A percentile compares a stretch with the other conserved stretches of the same genome.
Conservation (phyloP, 2,888 invertebrate genomes). For the Tipula vernalis region DNA sequence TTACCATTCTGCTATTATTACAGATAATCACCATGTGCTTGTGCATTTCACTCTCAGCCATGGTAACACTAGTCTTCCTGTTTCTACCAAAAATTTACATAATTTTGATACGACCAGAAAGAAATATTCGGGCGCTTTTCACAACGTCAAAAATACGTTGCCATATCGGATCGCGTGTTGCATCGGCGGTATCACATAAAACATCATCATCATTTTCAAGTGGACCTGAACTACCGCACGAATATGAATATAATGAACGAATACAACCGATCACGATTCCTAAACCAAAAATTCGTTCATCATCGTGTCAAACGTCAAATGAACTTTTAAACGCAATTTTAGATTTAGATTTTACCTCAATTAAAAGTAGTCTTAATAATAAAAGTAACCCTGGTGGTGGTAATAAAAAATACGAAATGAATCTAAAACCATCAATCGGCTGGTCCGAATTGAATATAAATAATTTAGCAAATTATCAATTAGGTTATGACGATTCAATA, state of each 20-base stretch:
- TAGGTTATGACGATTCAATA: background rate
- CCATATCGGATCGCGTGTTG: slow-evolving; percentile 44
- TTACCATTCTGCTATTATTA: background rate
- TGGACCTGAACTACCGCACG: slow-evolving; percentile 6
- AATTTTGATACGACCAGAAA: slow-evolving; percentile 58
- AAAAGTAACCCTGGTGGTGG: background rate
- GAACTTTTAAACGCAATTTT: slow-evolving; percentile 10
- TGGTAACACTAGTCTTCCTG: slow-evolving; percentile 56
- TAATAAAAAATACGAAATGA: background rate
- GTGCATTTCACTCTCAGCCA: slow-evolving; percentile 59
- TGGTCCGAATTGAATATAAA: slow-evolving; percentile 6
- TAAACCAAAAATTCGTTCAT: background rate
- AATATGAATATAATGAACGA: slow-evolving; percentile 5
- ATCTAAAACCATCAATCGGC: background rate
- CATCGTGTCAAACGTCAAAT: slow-evolving; percentile 13
- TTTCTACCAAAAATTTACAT: slow-evolving; percentile 68
- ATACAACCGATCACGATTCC: background rate
- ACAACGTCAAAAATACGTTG: slow-evolving; percentile 62
- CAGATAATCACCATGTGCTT: slow-evolving; percentile 38
- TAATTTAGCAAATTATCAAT: background rate
- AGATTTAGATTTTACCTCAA: slow-evolving; percentile 10
- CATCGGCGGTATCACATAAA: slow-evolving; percentile 32
- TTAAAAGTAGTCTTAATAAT: background rate
- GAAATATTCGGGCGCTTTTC: slow-evolving; percentile 62
- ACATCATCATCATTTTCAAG: slow-evolving; percentile 22